Conservation (phyloP, 30 jellyfish, hydroid and myxozoan species). For the Hydractinia symbiolongicarpus region DNA sequence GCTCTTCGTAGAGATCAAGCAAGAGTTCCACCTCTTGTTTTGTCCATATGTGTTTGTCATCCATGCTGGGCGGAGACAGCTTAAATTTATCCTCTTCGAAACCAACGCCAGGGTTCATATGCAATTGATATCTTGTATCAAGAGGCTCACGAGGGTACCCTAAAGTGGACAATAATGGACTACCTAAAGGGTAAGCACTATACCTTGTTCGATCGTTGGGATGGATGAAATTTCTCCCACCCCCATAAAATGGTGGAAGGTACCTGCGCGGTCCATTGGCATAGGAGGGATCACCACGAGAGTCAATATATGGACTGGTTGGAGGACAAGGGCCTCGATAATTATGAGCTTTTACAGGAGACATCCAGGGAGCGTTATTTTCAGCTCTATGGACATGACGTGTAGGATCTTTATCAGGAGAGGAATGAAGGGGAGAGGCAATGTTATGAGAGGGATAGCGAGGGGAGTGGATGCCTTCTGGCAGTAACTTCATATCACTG, state of each 20-base stretch:
- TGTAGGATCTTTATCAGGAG: slow-evolving; percentile 31
- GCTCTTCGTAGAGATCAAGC: slow-evolving; percentile 57
- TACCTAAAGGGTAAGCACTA: slow-evolving; percentile 32
- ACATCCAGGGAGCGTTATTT: slow-evolving; percentile 13
- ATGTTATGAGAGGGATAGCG: slow-evolving; percentile 28
- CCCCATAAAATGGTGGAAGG: slow-evolving; percentile 34
- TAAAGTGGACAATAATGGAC: slow-evolving; percentile 37
- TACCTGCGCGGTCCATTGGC: slow-evolving; percentile 31
- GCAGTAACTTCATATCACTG: slow-evolving; percentile 12
- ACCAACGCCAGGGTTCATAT: slow-evolving; percentile 28
- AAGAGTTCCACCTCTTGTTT: slow-evolving; percentile 65
- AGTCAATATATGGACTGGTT: slow-evolving; percentile 26
- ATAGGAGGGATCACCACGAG: slow-evolving; percentile 20
- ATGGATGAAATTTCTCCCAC: slow-evolving; percentile 25
- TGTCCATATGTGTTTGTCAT: slow-evolving; percentile 73
- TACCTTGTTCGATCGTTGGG: slow-evolving; percentile 38
- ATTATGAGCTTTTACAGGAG: slow-evolving; percentile 31
- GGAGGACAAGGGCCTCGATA: slow-evolving; percentile 30
- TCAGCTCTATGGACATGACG: slow-evolving; percentile 24
- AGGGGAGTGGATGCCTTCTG: slow-evolving; percentile 41
- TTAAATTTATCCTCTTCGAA: slow-evolving; percentile 37
- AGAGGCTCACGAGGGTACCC: slow-evolving; percentile 40
- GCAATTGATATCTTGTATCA: slow-evolving; percentile 31
- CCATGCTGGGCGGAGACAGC: slow-evolving; percentile 28
- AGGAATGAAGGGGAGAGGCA: slow-evolving; percentile 39